phyloP scores from a whole-genome alignment of 2,888 invertebrate species.

The Bombyx huttoni region DNA sequence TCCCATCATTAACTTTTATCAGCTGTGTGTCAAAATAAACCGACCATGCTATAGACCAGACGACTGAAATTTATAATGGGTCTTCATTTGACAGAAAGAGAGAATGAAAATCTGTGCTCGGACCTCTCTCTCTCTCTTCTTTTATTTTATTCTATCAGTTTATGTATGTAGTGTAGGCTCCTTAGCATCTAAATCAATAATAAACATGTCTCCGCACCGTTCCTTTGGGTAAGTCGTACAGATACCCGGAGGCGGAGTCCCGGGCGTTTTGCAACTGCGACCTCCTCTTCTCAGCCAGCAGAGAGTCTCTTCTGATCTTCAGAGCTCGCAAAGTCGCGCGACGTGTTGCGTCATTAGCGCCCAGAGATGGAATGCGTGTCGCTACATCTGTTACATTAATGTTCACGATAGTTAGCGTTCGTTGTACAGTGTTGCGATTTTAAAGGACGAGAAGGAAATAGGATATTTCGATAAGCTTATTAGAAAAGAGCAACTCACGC shows the following conservation, averaged over 20 bases:
- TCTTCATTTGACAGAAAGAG: no score
- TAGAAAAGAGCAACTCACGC: no score
- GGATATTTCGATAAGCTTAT: no score
- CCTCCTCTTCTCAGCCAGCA: constrained; percentile 79
- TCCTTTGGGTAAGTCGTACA: constrained; percentile 29
- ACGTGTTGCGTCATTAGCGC: constrained; percentile 67
- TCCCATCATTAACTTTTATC: no score
- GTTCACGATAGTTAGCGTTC: neutral
- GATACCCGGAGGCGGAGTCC: constrained; percentile 26
- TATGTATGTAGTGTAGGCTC: no score
- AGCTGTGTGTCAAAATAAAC: no score
- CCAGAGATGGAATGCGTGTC: constrained; percentile 40
- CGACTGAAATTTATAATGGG: no score
- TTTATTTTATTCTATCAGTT: no score
- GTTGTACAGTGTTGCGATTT: neutral
- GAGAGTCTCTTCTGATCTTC: constrained; percentile 85
- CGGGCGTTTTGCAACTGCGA: constrained; percentile 53
- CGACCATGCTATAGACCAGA: no score
- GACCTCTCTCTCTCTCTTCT: no score
- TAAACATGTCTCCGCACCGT: constrained; percentile 20
- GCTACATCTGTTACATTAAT: constrained; percentile 21
- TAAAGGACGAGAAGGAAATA: no score
- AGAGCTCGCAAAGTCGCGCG: constrained; percentile 87
- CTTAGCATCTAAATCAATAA: neutral
- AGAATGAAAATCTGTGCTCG: no score